Base-by-base conservation (phyloP, 1,140 invertebrate genomes). In the Lordiphosa collinella region DNA sequence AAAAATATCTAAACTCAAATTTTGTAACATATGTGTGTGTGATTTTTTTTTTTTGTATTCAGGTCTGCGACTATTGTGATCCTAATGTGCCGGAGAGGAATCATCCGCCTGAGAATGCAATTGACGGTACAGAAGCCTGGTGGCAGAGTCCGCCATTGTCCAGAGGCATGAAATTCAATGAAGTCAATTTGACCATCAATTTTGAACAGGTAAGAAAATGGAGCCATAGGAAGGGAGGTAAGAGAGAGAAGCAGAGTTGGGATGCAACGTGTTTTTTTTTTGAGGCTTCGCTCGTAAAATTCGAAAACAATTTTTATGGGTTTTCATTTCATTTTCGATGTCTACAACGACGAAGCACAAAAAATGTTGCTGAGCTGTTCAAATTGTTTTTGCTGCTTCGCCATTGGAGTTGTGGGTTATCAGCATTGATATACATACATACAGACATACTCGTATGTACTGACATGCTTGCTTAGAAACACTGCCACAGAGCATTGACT, bases 81-180 rank as follows among this genome's bases (percentile, higher is more conserved):
- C 92, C 94, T 7, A 92, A 91, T 34, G 91, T 91, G 60, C 92
- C 93, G 3, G 92, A 93, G 38, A 94, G 95, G 86, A 92, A 90
- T 41, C 98, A 99, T 90, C 95, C 96, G 1, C 93, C 97, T 0
- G 93, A 95, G 80, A 94, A 95, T 90, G 98, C 98, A 1, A 96
- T 98, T 36, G 97, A 99, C 87, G 98, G 98, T 41, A 95, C 94
- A 82, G 95, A 97, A 88, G 94, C 94, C 14, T 99, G 97, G 97
- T 99, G 97, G 97, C 96, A 98, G 90, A 97, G 95, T 89, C 98
- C 98, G 1, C 98, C 98, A 2, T 90, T 99, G n/a, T 99, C 98
- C 8, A 91, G 98, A 76, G 97, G 97, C 31, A 95, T 95, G 92
- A 95, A 97, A 88, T 99, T 97, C 91, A 98, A 98, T 87, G 93